Evolutionary conservation across 2,888 invertebrate genomes (phyloP), one percentile per base, ranked within the genome.

Genomic region (Calephelis perditalis): DNA sequence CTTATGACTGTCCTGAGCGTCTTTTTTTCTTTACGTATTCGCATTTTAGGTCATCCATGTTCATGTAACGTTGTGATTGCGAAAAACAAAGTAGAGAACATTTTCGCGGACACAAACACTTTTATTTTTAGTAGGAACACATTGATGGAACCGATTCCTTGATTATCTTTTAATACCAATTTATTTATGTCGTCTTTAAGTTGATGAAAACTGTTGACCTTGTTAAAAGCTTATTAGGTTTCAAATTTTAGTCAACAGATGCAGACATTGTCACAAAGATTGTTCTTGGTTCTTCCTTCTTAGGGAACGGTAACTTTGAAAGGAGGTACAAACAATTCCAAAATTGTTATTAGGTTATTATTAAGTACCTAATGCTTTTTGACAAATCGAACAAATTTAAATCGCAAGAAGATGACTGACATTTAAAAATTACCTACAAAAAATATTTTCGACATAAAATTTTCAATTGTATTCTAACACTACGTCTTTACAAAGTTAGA

Each of bases 41-140:
- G 85, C 87, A 91, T 91, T 91, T 90, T 90, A 91, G 91, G 91
- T 91, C 91, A 91, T 88, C 91, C 90, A 90, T 90, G 90, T 90
- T 91, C 91, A 89, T 89, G 90, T 90, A 91, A 90, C 88, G 90
- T 87, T 90, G 88, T 89, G 90, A 88, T 89, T 89, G 88, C 90
- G 89, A 90, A 90, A 89, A 89, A 89, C 87, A 88, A 87, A 82
- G 86, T 85, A 86, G 79, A 80, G 78, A 86, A 84, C 89, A 89
- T 90, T 88, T 89, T 89, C 81, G 86, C 87, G 77, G 81, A 85
- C 82, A 87, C 84, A 82, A 79, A 77, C 79, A 81, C 79, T 83
- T 77, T 77, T 81, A 78, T 79, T 73, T 81, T 77, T 72, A 75
- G 71, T 75, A 75, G 74, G 77, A 74, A 79, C 72, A 75, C 72